Percentiles rank a stretch among this genome's conserved stretches.
These are phyloP conservation scores for Brenthis ino DNA, from an alignment of 2,888 invertebrate genomes.

Conservation along the genomic window DNA sequence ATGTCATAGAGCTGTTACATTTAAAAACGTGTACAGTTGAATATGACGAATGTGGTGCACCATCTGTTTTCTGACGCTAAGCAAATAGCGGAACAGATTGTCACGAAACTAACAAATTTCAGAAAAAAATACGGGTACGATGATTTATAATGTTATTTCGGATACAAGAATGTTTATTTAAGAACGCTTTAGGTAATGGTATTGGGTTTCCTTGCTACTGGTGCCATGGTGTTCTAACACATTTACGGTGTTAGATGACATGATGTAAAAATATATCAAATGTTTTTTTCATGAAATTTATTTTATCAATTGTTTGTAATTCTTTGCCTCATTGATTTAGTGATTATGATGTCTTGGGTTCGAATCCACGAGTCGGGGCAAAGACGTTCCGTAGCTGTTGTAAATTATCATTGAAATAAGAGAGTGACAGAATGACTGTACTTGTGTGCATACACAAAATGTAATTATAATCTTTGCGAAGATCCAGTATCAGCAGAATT, in stretches of 20 bases:
- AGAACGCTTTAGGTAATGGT: conserved; percentile 50
- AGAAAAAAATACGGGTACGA: conserved; percentile 59
- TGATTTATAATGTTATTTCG: conserved; percentile 80
- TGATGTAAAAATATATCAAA: conserved; percentile 5
- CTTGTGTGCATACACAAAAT: no score
- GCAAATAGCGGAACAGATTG: conserved; percentile 82
- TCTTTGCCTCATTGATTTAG: background rate
- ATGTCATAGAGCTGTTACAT: conserved; percentile 54
- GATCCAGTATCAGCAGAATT: no score
- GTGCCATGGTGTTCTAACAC: background rate
- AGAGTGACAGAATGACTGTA: no score
- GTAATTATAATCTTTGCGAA: no score
- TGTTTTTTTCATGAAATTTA: background rate
- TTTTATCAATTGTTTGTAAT: background rate
- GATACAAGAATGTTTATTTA: conserved; percentile 76
- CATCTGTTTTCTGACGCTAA: conserved; percentile 73
- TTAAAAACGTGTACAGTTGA: conserved; percentile 63
- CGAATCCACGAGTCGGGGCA: no score
- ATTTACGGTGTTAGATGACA: conserved; percentile 8
- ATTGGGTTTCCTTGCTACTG: conserved; percentile 58
- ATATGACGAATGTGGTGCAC: conserved; percentile 68
- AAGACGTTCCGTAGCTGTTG: no score
- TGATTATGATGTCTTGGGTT: no score
- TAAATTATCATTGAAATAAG: no score
- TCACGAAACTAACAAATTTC: conserved; percentile 78